Base-by-base conservation (phyloP, 2,888 invertebrate species). In the Poecilus cupreus region DNA sequence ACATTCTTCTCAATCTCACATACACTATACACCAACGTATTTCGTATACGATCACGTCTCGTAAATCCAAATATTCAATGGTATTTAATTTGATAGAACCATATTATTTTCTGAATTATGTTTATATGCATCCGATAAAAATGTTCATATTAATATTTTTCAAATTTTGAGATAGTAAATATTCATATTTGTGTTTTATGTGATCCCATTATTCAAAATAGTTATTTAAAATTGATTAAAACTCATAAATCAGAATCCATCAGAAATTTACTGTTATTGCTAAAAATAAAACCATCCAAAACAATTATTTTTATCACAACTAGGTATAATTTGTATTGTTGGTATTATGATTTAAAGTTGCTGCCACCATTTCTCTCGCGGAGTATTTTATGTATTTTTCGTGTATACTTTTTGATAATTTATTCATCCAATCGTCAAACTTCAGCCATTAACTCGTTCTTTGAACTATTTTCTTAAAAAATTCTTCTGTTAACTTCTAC, bases 191-290 rank as follows among this genome's bases (percentile, higher is more conserved):
- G 24, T 37, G 64, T 68, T 68, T 68, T 68, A 68, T 16, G 18
- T 16, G 64, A 18, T 20, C 32, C 64, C 64, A 68, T 68, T 68
- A 68, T 13, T 68, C 64, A 68, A 37, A 68, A 68, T 68, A 8
- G 64, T 68, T 68, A 68, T 68, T 16, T 37, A 68, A 68, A 32
- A 68, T 68, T 68, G 64, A 68, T 68, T 37, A 68, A 68, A 68
- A 68, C 16, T 13, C 37, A 68, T 37, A 68, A 68, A 68, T 68
- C 64, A 68, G 8, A 37, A 60, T 26, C 64, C 13, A 32, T 68
- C 18, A 68, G 16, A 18, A 24, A 60, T 60, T 60, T 60, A 60
- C 26, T 60, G 60, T 60, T 60, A 60, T 60, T n/a, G 60, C 60
- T 60, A 24, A 60, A 32, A 60, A 60, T 60, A 60, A 60, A 60